These are phyloP conservation scores for Sebastes steindachneri DNA, from an alignment of 2,797 vertebrate species.

Conservation along the genomic window DNA sequence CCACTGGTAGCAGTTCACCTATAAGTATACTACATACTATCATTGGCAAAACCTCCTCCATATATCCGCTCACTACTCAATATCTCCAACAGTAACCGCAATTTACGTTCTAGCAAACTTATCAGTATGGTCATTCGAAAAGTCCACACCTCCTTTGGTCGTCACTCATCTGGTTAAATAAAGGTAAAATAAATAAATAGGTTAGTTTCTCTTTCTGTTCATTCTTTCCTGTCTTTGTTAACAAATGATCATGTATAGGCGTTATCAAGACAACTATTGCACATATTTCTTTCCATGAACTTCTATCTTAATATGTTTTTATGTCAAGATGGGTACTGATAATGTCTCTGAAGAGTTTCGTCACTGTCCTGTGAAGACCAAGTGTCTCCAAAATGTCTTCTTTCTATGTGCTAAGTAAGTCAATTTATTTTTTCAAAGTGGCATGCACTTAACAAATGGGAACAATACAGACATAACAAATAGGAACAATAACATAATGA, in stretches of 20 bases:
- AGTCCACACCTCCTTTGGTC: too few relatives aligned
- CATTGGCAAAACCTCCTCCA: too few relatives aligned
- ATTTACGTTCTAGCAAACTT: too few relatives aligned
- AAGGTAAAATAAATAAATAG: too few relatives aligned
- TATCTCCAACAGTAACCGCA: too few relatives aligned
- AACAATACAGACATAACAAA: not conserved
- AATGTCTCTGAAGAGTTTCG: not conserved
- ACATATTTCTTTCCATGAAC: not conserved
- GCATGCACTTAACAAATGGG: not conserved
- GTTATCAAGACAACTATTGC: not conserved
- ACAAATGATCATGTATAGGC: not conserved
- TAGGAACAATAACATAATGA: not conserved
- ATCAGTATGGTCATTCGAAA: too few relatives aligned
- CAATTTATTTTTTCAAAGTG: not conserved
- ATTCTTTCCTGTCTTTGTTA: not conserved
- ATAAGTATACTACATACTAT: too few relatives aligned
- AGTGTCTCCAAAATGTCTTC: too few relatives aligned
- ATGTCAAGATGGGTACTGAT: not conserved
- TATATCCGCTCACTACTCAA: too few relatives aligned
- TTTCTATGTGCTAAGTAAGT: not conserved
- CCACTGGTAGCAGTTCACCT: too few relatives aligned
- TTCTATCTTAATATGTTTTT: not conserved
- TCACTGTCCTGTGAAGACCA: not conserved
- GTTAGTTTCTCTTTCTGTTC: not conserved
- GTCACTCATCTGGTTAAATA: not conserved